A percentile compares a stretch with the other conserved stretches of the same genome.
Conservation (phyloP, 2,113 vertebrate genomes). For the Mungos mungo region DNA sequence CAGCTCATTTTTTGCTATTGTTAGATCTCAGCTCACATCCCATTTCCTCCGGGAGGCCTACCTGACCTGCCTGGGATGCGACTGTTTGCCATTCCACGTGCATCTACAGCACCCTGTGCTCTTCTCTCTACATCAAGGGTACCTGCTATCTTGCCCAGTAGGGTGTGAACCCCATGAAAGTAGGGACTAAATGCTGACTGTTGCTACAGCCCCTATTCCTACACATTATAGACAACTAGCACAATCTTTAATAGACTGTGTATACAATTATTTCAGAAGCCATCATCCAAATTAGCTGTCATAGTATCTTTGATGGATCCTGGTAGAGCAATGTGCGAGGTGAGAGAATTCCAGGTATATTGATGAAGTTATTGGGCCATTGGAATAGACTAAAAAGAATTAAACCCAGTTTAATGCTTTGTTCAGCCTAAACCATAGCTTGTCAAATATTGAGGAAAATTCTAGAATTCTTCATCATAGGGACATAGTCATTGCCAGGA, state of each 20-base stretch:
- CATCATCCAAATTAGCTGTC: background rate
- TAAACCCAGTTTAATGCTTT: background rate
- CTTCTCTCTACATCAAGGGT: background rate
- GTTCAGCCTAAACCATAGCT: background rate
- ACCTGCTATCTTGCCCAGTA: background rate
- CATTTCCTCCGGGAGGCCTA: background rate
- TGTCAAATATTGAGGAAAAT: background rate
- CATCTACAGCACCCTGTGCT: background rate
- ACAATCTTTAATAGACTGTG: background rate
- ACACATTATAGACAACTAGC: background rate
- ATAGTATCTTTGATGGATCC: background rate
- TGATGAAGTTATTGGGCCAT: background rate
- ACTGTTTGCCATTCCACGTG: background rate
- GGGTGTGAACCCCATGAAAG: background rate
- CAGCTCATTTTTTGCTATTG: background rate
- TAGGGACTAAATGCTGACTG: accelerated
- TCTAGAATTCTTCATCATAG: background rate
- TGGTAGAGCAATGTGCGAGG: background rate
- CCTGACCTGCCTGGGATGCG: background rate
- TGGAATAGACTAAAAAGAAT: background rate
- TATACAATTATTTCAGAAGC: background rate
- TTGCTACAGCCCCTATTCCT: background rate
- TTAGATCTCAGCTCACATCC: background rate
- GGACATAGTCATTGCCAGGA: background rate
- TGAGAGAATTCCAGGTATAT: background rate